These are phyloP conservation scores for Atopsyche davidsoni DNA, from an alignment of 1,140 invertebrate genomes.

Conservation along the genomic window DNA sequence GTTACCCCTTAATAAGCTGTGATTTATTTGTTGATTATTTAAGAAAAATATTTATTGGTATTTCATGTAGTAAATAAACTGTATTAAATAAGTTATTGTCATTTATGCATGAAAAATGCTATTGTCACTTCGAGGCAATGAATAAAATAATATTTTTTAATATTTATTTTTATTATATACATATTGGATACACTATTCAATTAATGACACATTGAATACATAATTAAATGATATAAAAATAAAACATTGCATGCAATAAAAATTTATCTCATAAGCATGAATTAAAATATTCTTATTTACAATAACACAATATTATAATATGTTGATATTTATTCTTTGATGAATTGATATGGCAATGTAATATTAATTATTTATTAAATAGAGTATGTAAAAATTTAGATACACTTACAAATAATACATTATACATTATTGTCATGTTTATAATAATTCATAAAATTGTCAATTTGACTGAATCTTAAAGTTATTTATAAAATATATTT, in stretches of 20 bases:
- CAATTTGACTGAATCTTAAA: slow-evolving; percentile 13
- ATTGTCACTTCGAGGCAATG: no score
- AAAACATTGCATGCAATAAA: not conserved
- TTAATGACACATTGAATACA: slow-evolving; percentile 4
- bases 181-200: not conserved
- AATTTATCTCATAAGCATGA: not conserved
- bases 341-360: slow-evolving; percentile 20
- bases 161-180: not conserved
- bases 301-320: not conserved
- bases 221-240: not conserved
- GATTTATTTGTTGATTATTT: no score
- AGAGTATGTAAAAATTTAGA: slow-evolving; percentile 9
- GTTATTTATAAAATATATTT: slow-evolving; percentile 11
- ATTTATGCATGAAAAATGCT: no score
- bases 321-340: slow-evolving; percentile 11
- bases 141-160: no score
- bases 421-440: slow-evolving; percentile 33
- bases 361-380: slow-evolving; percentile 2
- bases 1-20: no score
- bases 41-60: no score
- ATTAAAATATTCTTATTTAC: not conserved
- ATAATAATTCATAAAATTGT: slow-evolving; percentile 25
- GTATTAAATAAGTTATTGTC: no score
- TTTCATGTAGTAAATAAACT: no score
- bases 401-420: slow-evolving; percentile 1